Conservation (phyloP, 2,888 invertebrate species). For the Andrena flavipes region DNA sequence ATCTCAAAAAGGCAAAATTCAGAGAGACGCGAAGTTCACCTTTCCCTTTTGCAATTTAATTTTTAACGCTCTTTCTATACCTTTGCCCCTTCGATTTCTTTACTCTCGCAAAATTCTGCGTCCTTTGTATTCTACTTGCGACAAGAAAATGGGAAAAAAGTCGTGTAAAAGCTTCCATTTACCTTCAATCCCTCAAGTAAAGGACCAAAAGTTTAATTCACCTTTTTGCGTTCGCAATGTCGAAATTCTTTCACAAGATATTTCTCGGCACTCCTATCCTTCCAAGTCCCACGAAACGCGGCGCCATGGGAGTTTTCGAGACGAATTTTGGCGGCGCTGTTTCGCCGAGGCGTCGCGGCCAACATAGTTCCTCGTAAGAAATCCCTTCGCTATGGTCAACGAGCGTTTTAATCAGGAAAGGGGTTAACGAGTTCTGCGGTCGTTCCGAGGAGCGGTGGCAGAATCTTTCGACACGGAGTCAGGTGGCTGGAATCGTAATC, state of each 20-base stretch:
- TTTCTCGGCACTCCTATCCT: no score
- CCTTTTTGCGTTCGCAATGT: no score
- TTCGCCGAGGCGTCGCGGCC: constrained; percentile 29
- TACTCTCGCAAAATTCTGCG: no score
- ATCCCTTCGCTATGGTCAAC: constrained; percentile 21
- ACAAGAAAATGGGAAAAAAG: no score
- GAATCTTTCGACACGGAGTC: constrained; percentile 75
- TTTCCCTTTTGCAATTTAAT: constrained; percentile 10
- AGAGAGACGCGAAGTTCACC: constrained; percentile 29
- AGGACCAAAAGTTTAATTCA: no score
- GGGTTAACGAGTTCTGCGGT: constrained; percentile 73
- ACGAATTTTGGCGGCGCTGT: constrained; percentile 62
- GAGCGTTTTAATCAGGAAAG: constrained; percentile 55
- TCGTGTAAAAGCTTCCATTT: no score
- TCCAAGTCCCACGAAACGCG: neutral
- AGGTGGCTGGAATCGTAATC: constrained; percentile 73
- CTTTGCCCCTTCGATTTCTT: no score
- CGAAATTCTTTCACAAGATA: no score
- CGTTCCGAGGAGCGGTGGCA: constrained; percentile 49
- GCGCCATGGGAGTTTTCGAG: constrained; percentile 66
- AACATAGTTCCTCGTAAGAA: constrained; percentile 22
- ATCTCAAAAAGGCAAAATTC: no score
- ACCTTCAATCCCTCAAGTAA: no score
- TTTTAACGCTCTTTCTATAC: neutral
- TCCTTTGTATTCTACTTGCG: no score